These are phyloP conservation scores for Enchytraeus crypticus DNA, from an alignment of 2,888 invertebrate genomes.

Conservation along the genomic window DNA sequence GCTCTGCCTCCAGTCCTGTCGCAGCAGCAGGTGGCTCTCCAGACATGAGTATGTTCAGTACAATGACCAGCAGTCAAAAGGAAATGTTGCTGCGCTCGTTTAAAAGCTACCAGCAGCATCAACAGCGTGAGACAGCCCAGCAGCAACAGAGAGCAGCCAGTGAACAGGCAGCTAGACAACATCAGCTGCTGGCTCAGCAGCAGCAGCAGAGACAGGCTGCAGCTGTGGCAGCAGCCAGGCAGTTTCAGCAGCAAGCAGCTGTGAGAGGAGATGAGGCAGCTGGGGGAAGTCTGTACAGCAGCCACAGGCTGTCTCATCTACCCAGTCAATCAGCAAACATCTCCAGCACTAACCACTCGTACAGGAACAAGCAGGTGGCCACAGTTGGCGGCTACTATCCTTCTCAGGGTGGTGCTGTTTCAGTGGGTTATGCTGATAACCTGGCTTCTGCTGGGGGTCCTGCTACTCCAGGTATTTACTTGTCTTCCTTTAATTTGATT, in stretches of 20 bases:
- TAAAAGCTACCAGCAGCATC: slow-evolving; percentile 9
- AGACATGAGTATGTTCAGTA: not conserved
- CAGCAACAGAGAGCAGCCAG: slow-evolving; percentile 17
- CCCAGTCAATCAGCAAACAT: slow-evolving; percentile 22
- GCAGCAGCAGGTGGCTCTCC: not conserved
- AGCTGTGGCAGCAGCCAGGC: too few species aligned
- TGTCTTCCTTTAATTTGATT: too few species aligned
- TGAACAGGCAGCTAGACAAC: too few species aligned
- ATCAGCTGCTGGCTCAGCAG: slow-evolving; percentile 10
- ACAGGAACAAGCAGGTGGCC: not conserved
- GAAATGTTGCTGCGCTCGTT: not conserved
- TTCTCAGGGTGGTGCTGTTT: not conserved
- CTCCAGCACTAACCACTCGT: slow-evolving; percentile 15
- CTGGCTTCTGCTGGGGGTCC: too few species aligned
- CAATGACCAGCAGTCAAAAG: not conserved
- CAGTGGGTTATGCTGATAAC: too few species aligned
- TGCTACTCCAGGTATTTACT: too few species aligned
- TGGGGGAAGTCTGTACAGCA: slow-evolving; percentile 7
- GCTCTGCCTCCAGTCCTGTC: not conserved
- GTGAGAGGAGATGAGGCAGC: not conserved
- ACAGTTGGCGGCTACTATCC: slow-evolving; percentile 1
- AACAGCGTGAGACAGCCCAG: slow-evolving; percentile 12
- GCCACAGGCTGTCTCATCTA: slow-evolving; percentile 7
- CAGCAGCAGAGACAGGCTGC: slow-evolving; percentile 8
- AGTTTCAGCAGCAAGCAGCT: not conserved